Conservation (phyloP, 2,113 vertebrate genomes). For the Anhinga rufa region DNA sequence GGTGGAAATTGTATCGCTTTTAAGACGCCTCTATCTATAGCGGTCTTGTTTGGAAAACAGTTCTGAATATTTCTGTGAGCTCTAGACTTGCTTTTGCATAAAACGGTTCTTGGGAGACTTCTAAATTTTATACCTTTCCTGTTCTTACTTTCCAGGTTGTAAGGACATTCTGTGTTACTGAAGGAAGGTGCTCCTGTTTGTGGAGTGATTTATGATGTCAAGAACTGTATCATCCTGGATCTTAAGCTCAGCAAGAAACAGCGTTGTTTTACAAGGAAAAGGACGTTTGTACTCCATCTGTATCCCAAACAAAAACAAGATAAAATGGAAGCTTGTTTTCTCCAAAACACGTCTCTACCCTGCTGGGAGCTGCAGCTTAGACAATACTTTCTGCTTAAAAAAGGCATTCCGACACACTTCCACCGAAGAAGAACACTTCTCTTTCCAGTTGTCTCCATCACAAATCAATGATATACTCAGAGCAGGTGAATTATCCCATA, state of each 20-base stretch:
- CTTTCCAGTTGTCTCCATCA: slow-evolving; percentile 77
- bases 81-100: neutral
- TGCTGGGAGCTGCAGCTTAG: neutral
- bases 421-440: slow-evolving; percentile 76
- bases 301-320: slow-evolving; percentile 29
- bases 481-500: slow-evolving; percentile 80
- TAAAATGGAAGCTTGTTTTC: slow-evolving; percentile 40
- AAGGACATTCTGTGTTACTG: neutral
- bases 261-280: slow-evolving; percentile 39
- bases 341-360: neutral
- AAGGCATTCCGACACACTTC: slow-evolving; percentile 72
- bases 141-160: slow-evolving; percentile 28
- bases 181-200: neutral
- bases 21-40: neutral
- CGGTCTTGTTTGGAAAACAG: neutral
- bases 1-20: neutral
- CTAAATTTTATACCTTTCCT: neutral
- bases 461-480: slow-evolving; percentile 83
- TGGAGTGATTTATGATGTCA: slow-evolving; percentile 66
- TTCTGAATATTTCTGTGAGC: neutral
- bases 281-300: slow-evolving; percentile 60
- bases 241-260: slow-evolving; percentile 64
- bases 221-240: slow-evolving; percentile 68
- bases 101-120: neutral
- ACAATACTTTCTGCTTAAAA: neutral